These are phyloP conservation scores for Clanis bilineata DNA, from an alignment of 2,888 invertebrate species.

Conservation along the genomic window DNA sequence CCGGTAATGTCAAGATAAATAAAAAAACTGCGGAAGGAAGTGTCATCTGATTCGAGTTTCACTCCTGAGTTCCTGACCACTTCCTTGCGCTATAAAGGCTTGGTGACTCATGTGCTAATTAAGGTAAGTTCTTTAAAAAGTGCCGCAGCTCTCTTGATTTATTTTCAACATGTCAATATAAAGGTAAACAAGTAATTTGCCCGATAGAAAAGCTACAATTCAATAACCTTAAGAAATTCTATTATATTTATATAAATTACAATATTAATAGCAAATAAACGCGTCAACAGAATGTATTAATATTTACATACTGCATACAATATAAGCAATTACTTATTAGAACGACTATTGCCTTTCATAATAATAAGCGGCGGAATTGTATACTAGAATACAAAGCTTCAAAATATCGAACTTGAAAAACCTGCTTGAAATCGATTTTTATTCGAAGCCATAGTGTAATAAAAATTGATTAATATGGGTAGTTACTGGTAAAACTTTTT, in stretches of 20 bases:
- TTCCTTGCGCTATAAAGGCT: not conserved
- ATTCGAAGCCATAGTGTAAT: slow-evolving; percentile 7
- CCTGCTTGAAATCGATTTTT: not conserved
- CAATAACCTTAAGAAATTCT: not conserved
- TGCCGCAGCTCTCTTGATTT: not conserved
- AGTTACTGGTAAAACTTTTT: slow-evolving; percentile 25
- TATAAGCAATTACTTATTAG: not conserved
- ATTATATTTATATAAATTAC: not conserved
- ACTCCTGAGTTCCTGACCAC: slow-evolving; percentile 12
- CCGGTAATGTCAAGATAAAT: not conserved
- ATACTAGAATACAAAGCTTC: not conserved
- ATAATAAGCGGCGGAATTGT: not conserved
- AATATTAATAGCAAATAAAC: not conserved
- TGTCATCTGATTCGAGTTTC: not conserved
- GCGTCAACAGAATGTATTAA: not conserved
- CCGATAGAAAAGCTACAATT: not conserved
- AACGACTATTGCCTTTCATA: not conserved
- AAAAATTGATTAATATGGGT: slow-evolving; percentile 8
- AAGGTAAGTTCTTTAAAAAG: not conserved
- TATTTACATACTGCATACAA: not conserved
- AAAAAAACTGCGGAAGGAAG: slow-evolving; percentile 13
- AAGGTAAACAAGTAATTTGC: slow-evolving; percentile 1
- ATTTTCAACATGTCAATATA: not conserved
- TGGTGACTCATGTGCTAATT: not conserved
- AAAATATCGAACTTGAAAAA: not conserved